Evolutionary conservation across 2,888 invertebrate genomes (phyloP).

Genomic region (Platycnemis pennipes): DNA sequence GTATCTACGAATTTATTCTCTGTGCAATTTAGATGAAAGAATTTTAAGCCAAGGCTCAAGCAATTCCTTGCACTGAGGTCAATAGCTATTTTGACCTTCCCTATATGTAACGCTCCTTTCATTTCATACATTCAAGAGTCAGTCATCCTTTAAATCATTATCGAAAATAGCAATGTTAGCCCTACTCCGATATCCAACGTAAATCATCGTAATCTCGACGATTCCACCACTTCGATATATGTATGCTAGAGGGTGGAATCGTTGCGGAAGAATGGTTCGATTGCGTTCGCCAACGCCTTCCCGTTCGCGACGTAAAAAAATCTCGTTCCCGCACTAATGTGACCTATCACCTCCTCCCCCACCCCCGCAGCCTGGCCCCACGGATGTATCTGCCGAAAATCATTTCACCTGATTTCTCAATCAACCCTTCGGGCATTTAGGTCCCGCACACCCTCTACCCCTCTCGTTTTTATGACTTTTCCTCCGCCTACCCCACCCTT

Average conservation of each 20-base stretch:
- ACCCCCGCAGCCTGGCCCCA: too few relatives aligned
- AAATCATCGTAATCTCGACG: background rate
- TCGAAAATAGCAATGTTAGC: background rate
- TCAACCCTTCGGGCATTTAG: background rate
- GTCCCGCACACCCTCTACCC: background rate
- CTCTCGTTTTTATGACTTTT: constrained; percentile 7
- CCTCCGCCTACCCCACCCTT: background rate
- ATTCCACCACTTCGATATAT: background rate
- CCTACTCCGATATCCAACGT: background rate
- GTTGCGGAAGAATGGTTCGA: background rate
- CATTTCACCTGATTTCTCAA: constrained; percentile 36
- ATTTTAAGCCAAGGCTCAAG: too few relatives aligned
- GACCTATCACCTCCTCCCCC: background rate
- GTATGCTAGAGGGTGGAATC: background rate
- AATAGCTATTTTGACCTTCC: too few relatives aligned
- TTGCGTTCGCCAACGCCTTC: background rate
- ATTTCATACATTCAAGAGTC: too few relatives aligned
- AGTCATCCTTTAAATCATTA: too few relatives aligned
- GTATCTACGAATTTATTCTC: too few relatives aligned
- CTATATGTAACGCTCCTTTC: too few relatives aligned
- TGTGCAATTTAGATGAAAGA: too few relatives aligned
- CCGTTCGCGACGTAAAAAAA: background rate
- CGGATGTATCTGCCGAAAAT: constrained; percentile 18
- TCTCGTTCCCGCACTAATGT: background rate
- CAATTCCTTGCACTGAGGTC: too few relatives aligned